phyloP scores from a whole-genome alignment of 2,888 invertebrate genomes.

The Ganaspis brasiliensis region DNA sequence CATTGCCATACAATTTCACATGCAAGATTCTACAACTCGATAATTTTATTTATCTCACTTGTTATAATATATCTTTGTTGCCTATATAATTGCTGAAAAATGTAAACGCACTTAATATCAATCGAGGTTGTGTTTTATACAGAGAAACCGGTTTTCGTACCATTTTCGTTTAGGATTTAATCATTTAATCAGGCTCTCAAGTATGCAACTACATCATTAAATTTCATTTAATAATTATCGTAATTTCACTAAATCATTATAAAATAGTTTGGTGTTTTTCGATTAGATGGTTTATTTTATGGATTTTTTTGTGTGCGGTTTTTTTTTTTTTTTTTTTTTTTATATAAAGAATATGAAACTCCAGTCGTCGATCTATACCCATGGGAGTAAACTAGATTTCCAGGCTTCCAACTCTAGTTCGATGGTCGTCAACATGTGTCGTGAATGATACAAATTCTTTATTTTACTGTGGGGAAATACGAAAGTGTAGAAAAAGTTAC shows the following conservation, averaged over 20 bases:
- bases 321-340: background rate
- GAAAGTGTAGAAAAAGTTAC: slow-evolving; percentile 21
- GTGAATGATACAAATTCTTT: slow-evolving; percentile 31
- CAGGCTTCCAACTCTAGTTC: slow-evolving; percentile 19
- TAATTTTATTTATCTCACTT: background rate
- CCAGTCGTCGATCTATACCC: slow-evolving; percentile 7
- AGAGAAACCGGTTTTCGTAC: slow-evolving; percentile 15
- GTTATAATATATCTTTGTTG: background rate
- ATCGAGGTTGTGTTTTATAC: slow-evolving; percentile 6
- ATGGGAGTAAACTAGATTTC: slow-evolving; percentile 17
- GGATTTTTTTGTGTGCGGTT: background rate
- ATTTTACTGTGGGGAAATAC: slow-evolving; percentile 20
- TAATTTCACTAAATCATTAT: background rate
- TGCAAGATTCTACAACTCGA: background rate
- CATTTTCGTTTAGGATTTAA: slow-evolving; percentile 23
- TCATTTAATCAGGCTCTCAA: slow-evolving; percentile 23
- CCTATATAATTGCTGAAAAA: slow-evolving; percentile 24
- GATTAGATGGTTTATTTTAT: background rate
- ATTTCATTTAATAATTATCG: slow-evolving; percentile 17
- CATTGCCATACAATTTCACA: background rate
- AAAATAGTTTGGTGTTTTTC: background rate
- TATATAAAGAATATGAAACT: background rate
- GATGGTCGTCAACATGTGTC: slow-evolving; percentile 29
- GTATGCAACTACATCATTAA: slow-evolving; percentile 5
- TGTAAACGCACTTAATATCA: slow-evolving; percentile 11